A percentile compares a stretch with the other conserved stretches of the same genome.
Evolutionary conservation across 2,888 invertebrate species (phyloP).

Genomic region (Prenolepis imparis): DNA sequence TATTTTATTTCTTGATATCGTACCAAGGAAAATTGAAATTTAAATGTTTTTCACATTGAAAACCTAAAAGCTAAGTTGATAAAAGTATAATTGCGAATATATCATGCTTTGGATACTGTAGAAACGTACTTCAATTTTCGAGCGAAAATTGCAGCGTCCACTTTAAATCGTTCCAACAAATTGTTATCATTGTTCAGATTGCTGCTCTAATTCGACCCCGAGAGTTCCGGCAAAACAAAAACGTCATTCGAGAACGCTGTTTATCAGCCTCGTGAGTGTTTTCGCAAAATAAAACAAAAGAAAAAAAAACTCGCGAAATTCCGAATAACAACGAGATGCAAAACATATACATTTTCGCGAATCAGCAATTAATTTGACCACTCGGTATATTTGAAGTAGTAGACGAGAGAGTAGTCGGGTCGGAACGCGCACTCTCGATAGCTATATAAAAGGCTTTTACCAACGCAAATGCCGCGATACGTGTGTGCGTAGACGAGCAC

Average conservation of each 20-base stretch:
- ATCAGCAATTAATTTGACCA: conserved; percentile 32
- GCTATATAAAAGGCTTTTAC: conserved; percentile 28
- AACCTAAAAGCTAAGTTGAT: no score
- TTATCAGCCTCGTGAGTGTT: conserved; percentile 14
- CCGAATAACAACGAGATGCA: background rate
- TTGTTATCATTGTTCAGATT: conserved; percentile 6
- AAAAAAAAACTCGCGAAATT: background rate
- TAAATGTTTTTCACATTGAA: no score
- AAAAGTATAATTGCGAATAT: no score
- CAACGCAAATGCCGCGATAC: conserved; percentile 51
- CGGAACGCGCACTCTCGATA: conserved; percentile 33
- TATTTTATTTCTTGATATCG: no score
- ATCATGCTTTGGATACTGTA: background rate
- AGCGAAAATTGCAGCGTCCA: background rate
- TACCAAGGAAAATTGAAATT: no score
- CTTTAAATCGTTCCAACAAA: background rate
- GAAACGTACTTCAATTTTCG: background rate
- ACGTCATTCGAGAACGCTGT: background rate
- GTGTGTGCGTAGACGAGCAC: conserved; percentile 17
- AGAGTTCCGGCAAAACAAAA: conserved; percentile 4
- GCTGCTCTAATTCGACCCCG: background rate
- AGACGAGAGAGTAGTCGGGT: conserved; percentile 13
- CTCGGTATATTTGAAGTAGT: conserved; percentile 4
- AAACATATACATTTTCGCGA: conserved; percentile 13
- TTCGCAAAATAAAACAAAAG: background rate